Conservation (phyloP, 2,113 vertebrate species). For the Capreolus pygargus region DNA sequence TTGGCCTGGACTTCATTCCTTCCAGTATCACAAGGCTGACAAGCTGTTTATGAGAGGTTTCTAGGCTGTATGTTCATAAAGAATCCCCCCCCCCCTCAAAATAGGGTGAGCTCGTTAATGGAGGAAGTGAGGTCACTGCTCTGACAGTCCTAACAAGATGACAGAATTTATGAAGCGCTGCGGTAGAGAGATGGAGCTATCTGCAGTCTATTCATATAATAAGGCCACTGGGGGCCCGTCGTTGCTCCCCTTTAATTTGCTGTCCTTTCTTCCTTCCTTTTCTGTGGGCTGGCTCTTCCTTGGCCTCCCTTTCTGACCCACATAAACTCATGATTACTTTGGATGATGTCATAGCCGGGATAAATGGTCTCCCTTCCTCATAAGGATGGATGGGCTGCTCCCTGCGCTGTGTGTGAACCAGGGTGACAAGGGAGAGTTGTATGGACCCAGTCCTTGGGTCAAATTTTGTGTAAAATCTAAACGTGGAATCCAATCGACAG, state of each 20-base stretch:
- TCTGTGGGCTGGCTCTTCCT: constrained; percentile 82
- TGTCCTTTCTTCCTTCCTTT: constrained; percentile 84
- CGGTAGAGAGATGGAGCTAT: constrained; percentile 85
- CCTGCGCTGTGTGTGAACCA: background rate
- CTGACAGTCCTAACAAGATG: constrained; percentile 89
- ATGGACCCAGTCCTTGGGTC: background rate
- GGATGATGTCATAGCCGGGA: constrained; percentile 78
- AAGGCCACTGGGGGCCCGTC: constrained; percentile 90
- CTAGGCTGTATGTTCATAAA: constrained; percentile 46
- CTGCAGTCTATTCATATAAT: constrained; percentile 90
- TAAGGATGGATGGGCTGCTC: background rate
- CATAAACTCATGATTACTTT: constrained; percentile 79
- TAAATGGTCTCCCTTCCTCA: constrained; percentile 65
- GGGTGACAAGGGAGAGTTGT: background rate
- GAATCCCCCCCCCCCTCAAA: constrained; percentile 63
- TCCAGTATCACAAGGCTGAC: constrained; percentile 40
- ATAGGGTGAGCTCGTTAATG: constrained; percentile 81
- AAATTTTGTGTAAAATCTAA: background rate
- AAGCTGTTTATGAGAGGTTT: constrained; percentile 31
- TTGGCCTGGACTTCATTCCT: background rate
- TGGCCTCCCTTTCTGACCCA: constrained; percentile 76
- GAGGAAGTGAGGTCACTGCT: constrained; percentile 88
- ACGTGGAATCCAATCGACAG: background rate
- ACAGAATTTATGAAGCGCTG: constrained; percentile 91
- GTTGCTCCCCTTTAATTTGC: constrained; percentile 82